These are phyloP conservation scores for Xyrauchen texanus DNA, from an alignment of 2,113 vertebrate species.

Conservation along the genomic window DNA sequence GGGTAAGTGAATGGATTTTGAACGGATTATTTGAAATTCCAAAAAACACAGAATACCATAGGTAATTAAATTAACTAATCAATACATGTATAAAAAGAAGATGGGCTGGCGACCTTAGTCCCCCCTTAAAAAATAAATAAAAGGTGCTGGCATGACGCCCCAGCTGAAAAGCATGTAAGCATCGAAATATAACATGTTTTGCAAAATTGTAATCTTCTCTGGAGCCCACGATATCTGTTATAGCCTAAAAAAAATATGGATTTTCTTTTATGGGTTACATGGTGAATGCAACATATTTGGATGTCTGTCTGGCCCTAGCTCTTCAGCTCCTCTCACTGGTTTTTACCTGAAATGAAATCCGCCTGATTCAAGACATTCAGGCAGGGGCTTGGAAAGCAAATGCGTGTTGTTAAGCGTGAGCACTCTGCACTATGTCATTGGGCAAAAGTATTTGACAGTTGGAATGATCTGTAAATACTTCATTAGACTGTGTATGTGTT, in stretches of 20 bases:
- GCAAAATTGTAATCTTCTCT: background rate
- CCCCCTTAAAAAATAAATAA: no score
- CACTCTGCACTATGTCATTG: conserved; percentile 89
- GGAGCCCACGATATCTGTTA: background rate
- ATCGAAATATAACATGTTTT: no score
- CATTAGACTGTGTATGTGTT: conserved; percentile 82
- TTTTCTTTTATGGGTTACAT: background rate
- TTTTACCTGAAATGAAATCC: conserved; percentile 76
- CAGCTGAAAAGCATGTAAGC: no score
- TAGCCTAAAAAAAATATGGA: background rate
- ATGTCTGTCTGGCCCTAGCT: background rate
- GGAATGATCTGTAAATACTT: conserved; percentile 96
- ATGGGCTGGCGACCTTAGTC: no score
- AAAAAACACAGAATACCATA: no score
- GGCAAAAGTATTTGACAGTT: conserved; percentile 87
- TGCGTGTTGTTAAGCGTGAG: conserved; percentile 64
- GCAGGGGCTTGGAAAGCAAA: conserved; percentile 38
- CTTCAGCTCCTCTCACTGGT: conserved; percentile 41
- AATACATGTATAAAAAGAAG: no score
- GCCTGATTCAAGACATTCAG: conserved; percentile 62
- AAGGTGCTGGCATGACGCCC: no score
- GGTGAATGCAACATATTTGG: background rate
- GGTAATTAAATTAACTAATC: no score
- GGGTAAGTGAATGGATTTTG: no score
- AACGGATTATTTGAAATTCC: no score